Evolutionary conservation across 2,888 invertebrate species (phyloP).

Genomic region (Poecilobothrus nobilitatus): DNA sequence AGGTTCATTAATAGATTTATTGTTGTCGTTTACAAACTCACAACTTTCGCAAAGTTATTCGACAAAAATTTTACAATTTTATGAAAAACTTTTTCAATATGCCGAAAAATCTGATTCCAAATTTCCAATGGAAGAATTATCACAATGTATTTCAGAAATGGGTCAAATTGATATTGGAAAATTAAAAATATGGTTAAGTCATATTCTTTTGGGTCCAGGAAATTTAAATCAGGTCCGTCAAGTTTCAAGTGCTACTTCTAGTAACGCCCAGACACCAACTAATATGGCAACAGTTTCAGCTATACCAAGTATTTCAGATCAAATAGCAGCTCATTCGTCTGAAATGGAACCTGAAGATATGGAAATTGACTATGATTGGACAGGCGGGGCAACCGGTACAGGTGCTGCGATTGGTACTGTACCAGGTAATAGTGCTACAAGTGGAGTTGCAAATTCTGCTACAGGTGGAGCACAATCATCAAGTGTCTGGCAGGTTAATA

Average conservation of each 20-base stretch:
- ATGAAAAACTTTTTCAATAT: slow-evolving; percentile 61
- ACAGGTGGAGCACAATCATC: slow-evolving; percentile 25
- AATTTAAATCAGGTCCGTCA: slow-evolving; percentile 32
- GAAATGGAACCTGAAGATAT: slow-evolving; percentile 38
- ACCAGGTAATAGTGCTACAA: slow-evolving; percentile 26
- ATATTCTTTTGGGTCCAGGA: slow-evolving; percentile 55
- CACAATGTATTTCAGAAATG: slow-evolving; percentile 57
- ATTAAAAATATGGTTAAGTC: slow-evolving; percentile 57
- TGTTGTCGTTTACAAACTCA: slow-evolving; percentile 72
- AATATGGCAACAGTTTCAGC: slow-evolving; percentile 44
- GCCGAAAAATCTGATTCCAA: slow-evolving; percentile 56
- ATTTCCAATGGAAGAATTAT: slow-evolving; percentile 56
- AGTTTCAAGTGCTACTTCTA: slow-evolving; percentile 44
- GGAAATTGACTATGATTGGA: slow-evolving; percentile 45
- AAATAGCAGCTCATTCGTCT: slow-evolving; percentile 33
- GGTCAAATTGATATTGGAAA: slow-evolving; percentile 55
- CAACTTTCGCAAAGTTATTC: slow-evolving; percentile 63
- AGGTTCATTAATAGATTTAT: slow-evolving; percentile 64
- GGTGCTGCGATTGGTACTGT: slow-evolving; percentile 23
- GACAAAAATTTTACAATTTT: slow-evolving; percentile 69
- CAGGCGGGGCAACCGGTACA: slow-evolving; percentile 42
- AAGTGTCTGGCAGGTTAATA: slow-evolving; percentile 39
- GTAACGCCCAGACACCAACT: slow-evolving; percentile 49
- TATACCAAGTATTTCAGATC: slow-evolving; percentile 43
- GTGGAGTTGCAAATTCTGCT: neutral